Base-by-base conservation (phyloP, 2,888 invertebrate genomes). In the Troglohyphantes excavatus region DNA sequence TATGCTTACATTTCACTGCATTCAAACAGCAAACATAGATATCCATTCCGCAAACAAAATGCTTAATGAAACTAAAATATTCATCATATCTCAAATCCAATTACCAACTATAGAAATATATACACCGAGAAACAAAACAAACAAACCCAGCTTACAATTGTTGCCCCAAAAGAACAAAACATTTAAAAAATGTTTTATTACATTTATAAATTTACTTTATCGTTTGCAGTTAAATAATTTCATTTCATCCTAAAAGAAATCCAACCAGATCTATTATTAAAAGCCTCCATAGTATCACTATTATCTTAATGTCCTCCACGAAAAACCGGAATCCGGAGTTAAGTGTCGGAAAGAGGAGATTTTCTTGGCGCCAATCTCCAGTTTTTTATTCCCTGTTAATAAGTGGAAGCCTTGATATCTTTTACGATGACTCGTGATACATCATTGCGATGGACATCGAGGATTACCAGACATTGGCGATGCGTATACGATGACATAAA, bases 241-340 rank as follows among this genome's bases (percentile, higher is more conserved):
- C 26, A 23, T 72, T 46, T 46, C 46, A 72, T 53, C 9, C 26
- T 46, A 46, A 17, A 19, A 53, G 11, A 72, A 33, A 26, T 23
- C 39, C 19, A 26, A 72, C 5, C 0, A 46, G 43, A 72, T 72
- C 26, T 46, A 72, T 72, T 72, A 72, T 72, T 53, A 46, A 72
- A 27, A 46, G 17, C 27, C 23, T n/a, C 26, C 26, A 72, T 26
- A 72, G 23, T 72, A 21, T 72, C 23, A 23, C 72, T 27, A 72
- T 72, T 72, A 72, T 72, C 46, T 46, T 72, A 46, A 46, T 72
- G 46, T 72, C 26, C 13, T 46, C 17, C 46, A 46, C 13, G 39
- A 39, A n/a, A 53, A 53, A n/a, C 17, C n/a, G 17, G 17, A n/a
- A n/a, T 53, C n/a, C n/a, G 53, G 53, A 53, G 13, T 53, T 53